These are phyloP conservation scores for Chrysemys picta DNA, from an alignment of 2,113 vertebrate species.

Conservation along the genomic window DNA sequence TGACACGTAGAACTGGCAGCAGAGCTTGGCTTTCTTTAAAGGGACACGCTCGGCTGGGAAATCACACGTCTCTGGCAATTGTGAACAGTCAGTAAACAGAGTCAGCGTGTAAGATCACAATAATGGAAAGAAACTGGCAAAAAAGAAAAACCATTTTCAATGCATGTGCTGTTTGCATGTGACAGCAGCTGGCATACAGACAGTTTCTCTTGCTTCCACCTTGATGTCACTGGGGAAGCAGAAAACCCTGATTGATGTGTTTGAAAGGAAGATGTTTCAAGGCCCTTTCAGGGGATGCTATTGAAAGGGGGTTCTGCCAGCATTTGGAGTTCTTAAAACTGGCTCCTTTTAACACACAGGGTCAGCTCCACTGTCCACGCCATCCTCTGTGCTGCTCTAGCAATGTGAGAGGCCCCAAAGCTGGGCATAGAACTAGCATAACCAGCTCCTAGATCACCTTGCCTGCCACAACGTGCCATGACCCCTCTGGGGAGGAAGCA, in stretches of 20 bases:
- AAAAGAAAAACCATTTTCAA: not conserved
- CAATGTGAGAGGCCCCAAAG: not conserved
- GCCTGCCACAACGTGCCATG: too few species aligned
- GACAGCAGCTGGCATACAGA: not conserved
- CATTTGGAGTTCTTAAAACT: not conserved
- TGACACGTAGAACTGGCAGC: not conserved
- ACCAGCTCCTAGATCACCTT: not conserved
- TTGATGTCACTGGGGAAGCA: not conserved
- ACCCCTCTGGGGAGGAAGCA: too few species aligned
- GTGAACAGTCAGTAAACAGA: too few species aligned
- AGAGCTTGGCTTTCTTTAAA: not conserved
- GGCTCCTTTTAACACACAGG: too few species aligned
- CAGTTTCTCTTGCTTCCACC: not conserved
- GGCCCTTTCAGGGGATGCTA: not conserved
- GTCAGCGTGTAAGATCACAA: not conserved
- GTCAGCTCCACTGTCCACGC: not conserved
- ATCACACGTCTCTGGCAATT: not conserved
- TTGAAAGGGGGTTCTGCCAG: not conserved
- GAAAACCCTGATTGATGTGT: not conserved
- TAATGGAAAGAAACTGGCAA: not conserved
- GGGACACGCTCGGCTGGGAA: not conserved
- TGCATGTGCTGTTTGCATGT: not conserved
- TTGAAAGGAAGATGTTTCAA: not conserved
- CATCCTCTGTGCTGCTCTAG: not conserved
- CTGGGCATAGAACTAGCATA: not conserved